phyloP scores from a whole-genome alignment of 2,113 vertebrate species.

The Rhabdornis inornatus region DNA sequence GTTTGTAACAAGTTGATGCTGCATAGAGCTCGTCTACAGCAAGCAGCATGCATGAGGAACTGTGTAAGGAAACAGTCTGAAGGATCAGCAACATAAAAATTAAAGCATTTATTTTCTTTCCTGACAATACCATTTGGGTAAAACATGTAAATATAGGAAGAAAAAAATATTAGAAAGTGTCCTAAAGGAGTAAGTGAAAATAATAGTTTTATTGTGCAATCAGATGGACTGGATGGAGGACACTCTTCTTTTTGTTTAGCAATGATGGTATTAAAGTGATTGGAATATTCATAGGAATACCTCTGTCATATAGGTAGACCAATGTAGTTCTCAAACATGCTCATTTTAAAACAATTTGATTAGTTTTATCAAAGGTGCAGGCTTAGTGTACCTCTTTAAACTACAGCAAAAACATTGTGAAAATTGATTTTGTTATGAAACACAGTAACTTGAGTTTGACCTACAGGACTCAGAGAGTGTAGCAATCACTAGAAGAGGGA shows the following conservation, averaged over 20 bases:
- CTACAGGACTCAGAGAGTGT: neutral
- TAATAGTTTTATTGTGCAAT: neutral
- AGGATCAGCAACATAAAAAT: neutral
- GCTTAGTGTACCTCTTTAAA: slow-evolving; percentile 41
- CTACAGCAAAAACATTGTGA: slow-evolving; percentile 32
- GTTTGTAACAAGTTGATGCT: neutral
- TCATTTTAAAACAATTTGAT: slow-evolving; percentile 39
- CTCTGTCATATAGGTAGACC: slow-evolving; percentile 13
- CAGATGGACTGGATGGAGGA: neutral
- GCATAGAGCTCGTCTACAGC: neutral
- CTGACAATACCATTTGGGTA: neutral
- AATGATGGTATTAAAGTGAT: slow-evolving; percentile 23
- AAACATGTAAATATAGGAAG: neutral
- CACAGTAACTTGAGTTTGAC: slow-evolving; percentile 49
- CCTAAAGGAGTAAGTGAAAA: neutral
- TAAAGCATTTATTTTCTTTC: neutral
- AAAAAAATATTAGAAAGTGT: neutral
- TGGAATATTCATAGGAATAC: neutral
- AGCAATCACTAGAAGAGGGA: slow-evolving; percentile 30
- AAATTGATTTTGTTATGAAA: slow-evolving; percentile 64
- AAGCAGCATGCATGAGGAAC: neutral
- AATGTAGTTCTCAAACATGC: neutral
- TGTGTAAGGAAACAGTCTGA: neutral
- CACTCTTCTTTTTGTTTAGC: neutral
- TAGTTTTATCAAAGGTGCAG: slow-evolving; percentile 9